These are phyloP conservation scores for Plemyria rubiginata DNA, from an alignment of 2,888 invertebrate genomes.

Conservation along the genomic window DNA sequence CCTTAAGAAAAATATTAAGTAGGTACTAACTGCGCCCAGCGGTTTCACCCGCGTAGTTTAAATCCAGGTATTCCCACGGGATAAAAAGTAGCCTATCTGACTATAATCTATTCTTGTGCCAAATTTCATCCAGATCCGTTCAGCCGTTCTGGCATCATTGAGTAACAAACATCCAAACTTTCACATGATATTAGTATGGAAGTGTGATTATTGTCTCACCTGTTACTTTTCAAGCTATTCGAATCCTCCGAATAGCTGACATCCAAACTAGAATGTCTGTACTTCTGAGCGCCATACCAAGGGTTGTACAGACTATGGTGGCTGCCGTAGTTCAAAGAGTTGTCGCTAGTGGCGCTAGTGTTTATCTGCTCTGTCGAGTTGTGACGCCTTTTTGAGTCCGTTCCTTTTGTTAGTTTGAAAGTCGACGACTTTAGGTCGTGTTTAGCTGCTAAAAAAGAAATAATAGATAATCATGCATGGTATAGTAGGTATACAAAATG, in stretches of 20 bases:
- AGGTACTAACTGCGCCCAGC: too few relatives aligned
- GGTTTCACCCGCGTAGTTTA: too few relatives aligned
- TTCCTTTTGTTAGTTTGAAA: conserved; percentile 75
- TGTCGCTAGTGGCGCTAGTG: conserved; percentile 57
- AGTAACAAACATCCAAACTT: background rate
- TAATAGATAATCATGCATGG: too few relatives aligned
- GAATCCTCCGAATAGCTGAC: conserved; percentile 88
- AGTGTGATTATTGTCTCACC: conserved; percentile 60
- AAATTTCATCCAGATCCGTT: too few relatives aligned
- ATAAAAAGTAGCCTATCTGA: too few relatives aligned
- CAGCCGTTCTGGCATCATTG: too few relatives aligned
- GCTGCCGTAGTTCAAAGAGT: conserved; percentile 74
- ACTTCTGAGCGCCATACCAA: conserved; percentile 69
- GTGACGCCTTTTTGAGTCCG: conserved; percentile 85
- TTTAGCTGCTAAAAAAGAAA: conserved; percentile 62
- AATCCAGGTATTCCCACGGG: too few relatives aligned
- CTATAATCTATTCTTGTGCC: too few relatives aligned
- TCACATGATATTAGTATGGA: too few relatives aligned
- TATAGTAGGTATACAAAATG: too few relatives aligned
- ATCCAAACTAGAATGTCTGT: conserved; percentile 76
- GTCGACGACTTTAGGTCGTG: conserved; percentile 67
- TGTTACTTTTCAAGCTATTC: conserved; percentile 87
- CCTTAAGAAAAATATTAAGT: too few relatives aligned
- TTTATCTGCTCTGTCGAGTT: conserved; percentile 76
- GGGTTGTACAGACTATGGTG: conserved; percentile 72